These are phyloP conservation scores for Diadumene lineata DNA, from an alignment of 92 coral and sea anemone species.

Conservation along the genomic window DNA sequence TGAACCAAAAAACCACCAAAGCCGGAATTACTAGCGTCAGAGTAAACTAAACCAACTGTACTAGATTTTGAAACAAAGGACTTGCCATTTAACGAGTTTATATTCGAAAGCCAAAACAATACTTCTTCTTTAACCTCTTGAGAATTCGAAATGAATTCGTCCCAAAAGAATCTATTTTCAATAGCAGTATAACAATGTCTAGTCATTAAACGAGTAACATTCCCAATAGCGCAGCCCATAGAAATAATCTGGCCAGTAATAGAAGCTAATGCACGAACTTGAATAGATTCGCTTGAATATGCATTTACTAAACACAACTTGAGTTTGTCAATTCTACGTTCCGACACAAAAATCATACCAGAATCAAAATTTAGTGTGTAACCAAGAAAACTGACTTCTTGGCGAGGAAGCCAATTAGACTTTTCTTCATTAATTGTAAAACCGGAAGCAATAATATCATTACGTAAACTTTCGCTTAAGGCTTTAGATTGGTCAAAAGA, in stretches of 20 bases:
- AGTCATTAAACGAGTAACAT: slow-evolving; percentile 33
- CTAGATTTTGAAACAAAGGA: slow-evolving; percentile 26
- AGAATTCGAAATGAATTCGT: slow-evolving; percentile 23
- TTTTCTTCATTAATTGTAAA: slow-evolving; percentile 46
- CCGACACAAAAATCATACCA: slow-evolving; percentile 26
- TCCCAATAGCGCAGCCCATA: slow-evolving; percentile 32
- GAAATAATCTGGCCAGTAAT: slow-evolving; percentile 43
- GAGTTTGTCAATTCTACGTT: slow-evolving; percentile 18
- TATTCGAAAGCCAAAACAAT: slow-evolving; percentile 25
- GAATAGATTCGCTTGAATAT: too few relatives aligned
- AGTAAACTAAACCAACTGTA: slow-evolving; percentile 36
- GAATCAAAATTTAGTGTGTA: slow-evolving; percentile 15
- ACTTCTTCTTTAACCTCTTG: slow-evolving; percentile 38
- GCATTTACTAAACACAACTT: not conserved
- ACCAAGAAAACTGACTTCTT: slow-evolving; percentile 30
- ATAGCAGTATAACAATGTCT: slow-evolving; percentile 41
- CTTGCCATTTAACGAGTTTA: slow-evolving; percentile 9
- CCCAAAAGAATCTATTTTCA: slow-evolving; percentile 45
- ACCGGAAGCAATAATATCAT: slow-evolving; percentile 42
- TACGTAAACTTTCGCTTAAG: slow-evolving; percentile 33
- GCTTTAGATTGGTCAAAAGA: slow-evolving; percentile 21
- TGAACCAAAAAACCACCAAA: too few relatives aligned
- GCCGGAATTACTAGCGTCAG: slow-evolving; percentile 48
- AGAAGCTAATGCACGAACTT: slow-evolving; percentile 15
- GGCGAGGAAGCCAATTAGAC: slow-evolving; percentile 38